Evolutionary conservation across 2,888 invertebrate genomes (phyloP), one percentile per base, ranked within the genome.

Genomic region (Chloroclystis v-ata): DNA sequence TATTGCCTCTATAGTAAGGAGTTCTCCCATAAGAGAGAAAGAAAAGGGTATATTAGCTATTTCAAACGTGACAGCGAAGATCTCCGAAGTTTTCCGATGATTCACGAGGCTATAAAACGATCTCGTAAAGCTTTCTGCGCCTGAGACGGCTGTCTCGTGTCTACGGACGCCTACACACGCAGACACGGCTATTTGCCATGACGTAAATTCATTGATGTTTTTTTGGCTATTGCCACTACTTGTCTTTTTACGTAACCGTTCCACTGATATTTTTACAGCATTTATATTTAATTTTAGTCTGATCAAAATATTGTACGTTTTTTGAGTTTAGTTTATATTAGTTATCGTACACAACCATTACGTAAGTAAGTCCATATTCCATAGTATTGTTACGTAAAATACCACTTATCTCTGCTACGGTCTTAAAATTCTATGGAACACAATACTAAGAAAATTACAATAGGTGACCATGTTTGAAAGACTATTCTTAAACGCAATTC

Each of bases 191-290:
- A 68, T 68, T 61, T 72, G 65, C 59, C 65, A 65, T 80, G 75
- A 76, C 78, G 78, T 73, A 63, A 71, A 72, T 74, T 71, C 82
- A 84, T 83, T 83, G 81, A 81, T 75, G 71, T 73, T 73, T 72
- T 69, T 63, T 62, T 60, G 57, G 55, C 56, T 57, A 56, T 63
- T 65, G 59, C 20, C 2, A 20, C 20, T 65, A 53, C 52, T 52
- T 41, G 59, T 61, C 40, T 42, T 28, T 16, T 40, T 20, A 43
- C 42, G 43, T 46, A 42, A 46, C 30, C 28, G 28, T 35, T 20
- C 20, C 3, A 4, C 20, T 20, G 20, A 20, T 20, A 20, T 20
- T 20, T 20, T 20, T 20, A 20, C 5, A 20, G 20, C 2, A 4
- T 4, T 4, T 20, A 5, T 20, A 20, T 20, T 20, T 20, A 4